Evolutionary conservation across 2,797 vertebrate genomes (phyloP).

Genomic region (Paguma larvata): DNA sequence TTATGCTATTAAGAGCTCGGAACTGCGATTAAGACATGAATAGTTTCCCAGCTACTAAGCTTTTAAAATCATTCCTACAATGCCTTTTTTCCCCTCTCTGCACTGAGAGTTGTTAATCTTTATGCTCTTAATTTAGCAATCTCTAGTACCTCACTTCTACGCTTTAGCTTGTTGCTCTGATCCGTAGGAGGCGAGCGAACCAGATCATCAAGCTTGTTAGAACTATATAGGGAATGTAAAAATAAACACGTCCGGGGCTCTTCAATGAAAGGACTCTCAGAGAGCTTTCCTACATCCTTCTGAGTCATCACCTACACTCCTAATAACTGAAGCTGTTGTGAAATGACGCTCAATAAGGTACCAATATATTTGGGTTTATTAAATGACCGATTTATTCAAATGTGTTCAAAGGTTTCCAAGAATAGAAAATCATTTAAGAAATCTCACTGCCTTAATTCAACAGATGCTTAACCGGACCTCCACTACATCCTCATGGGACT

Average conservation of each 20-base stretch:
- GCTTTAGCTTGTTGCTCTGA: conserved; percentile 1
- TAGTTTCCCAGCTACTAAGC: neutral
- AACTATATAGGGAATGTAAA: conserved; percentile 35
- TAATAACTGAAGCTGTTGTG: neutral
- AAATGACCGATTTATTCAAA: neutral
- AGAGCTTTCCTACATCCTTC: neutral
- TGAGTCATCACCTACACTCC: neutral
- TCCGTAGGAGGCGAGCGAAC: neutral
- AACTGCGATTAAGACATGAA: conserved; percentile 14
- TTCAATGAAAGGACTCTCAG: neutral
- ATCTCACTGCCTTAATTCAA: neutral
- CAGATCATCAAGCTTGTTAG: conserved; percentile 20
- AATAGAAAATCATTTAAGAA: conserved; percentile 11
- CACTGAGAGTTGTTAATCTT: conserved; percentile 8
- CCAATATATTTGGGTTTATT: conserved; percentile 7
- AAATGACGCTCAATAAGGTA: conserved; percentile 29
- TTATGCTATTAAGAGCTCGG: neutral
- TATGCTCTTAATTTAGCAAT: conserved; percentile 15
- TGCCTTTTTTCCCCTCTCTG: neutral
- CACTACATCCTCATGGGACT: neutral
- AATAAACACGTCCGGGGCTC: conserved; percentile 6
- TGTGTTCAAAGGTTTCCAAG: conserved; percentile 30
- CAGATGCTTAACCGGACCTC: neutral
- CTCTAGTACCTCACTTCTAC: conserved; percentile 27
- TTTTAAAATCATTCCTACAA: conserved; percentile 34